These are phyloP conservation scores for Trididemnum miniatum DNA, from an alignment of 23 tunicate species.

Conservation along the genomic window DNA sequence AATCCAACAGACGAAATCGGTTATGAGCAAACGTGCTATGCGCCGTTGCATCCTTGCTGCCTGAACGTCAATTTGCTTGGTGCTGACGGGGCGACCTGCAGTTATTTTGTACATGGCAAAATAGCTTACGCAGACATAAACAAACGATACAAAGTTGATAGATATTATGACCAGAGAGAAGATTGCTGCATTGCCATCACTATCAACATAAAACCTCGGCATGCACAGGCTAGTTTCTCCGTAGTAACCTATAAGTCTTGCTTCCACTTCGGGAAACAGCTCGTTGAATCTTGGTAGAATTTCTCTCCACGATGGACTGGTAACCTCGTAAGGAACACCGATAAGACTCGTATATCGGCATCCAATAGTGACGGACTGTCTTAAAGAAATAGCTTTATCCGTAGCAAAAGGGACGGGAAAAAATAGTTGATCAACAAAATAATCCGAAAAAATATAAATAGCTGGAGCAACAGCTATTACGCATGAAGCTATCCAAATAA, in stretches of 20 bases:
- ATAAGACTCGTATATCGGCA: neutral
- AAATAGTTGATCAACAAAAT: neutral
- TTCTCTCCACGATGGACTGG: neutral
- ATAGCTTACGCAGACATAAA: constrained; percentile 5
- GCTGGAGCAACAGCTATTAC: constrained; percentile 5
- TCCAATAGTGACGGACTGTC: neutral
- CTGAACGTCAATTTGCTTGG: neutral
- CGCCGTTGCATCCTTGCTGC: constrained; percentile 17
- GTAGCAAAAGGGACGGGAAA: neutral
- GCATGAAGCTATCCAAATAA: neutral
- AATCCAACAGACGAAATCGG: constrained; percentile 46
- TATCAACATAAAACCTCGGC: constrained; percentile 13
- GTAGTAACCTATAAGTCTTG: neutral
- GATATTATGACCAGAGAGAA: neutral
- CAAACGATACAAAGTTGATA: constrained; percentile 15
- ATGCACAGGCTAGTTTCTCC: constrained; percentile 28
- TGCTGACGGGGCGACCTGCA: neutral
- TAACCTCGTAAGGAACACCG: neutral
- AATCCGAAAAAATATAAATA: neutral
- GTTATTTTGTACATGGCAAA: constrained; percentile 2
- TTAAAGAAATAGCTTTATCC: neutral
- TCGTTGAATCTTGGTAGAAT: neutral
- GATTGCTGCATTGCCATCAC: neutral
- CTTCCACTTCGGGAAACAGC: neutral
- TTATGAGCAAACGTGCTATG: constrained; percentile 6